A percentile compares a stretch with the other conserved stretches of the same genome.
Evolutionary conservation across 2,113 vertebrate species (phyloP).

Genomic region (Neoarius graeffei): DNA sequence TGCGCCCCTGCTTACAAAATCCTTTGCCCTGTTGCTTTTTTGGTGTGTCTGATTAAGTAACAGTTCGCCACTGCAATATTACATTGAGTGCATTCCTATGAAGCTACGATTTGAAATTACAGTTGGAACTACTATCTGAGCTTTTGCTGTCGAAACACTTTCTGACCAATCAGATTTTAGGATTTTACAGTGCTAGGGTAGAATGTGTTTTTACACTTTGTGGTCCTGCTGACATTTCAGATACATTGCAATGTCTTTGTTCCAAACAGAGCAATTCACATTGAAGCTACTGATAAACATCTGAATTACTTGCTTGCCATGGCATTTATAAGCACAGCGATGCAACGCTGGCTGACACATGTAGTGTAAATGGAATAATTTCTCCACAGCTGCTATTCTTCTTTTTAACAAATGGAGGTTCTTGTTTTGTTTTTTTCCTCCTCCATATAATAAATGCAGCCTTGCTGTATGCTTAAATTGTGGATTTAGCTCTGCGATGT

Average conservation of each 20-base stretch:
- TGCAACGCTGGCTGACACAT: slow-evolving; percentile 7
- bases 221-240: neutral
- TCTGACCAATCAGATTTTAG: neutral
- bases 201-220: neutral
- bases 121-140: neutral
- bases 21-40: no score
- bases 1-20: no score
- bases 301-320: slow-evolving; percentile 29
- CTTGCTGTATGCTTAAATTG: slow-evolving; percentile 16
- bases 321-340: slow-evolving; percentile 34
- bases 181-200: neutral
- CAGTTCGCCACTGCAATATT: neutral
- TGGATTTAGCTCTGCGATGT: slow-evolving; percentile 9
- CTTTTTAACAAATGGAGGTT: slow-evolving; percentile 35
- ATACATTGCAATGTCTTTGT: neutral
- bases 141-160: neutral
- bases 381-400: neutral
- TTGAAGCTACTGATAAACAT: slow-evolving; percentile 26
- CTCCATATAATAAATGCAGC: slow-evolving; percentile 25
- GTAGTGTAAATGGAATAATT: slow-evolving; percentile 25
- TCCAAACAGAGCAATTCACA: slow-evolving; percentile 15
- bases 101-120: neutral
- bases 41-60: no score
- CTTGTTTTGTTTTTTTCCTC: neutral
- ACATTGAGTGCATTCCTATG: neutral